Conservation (phyloP, 2,797 vertebrate genomes). For the Ataeniobius toweri region DNA sequence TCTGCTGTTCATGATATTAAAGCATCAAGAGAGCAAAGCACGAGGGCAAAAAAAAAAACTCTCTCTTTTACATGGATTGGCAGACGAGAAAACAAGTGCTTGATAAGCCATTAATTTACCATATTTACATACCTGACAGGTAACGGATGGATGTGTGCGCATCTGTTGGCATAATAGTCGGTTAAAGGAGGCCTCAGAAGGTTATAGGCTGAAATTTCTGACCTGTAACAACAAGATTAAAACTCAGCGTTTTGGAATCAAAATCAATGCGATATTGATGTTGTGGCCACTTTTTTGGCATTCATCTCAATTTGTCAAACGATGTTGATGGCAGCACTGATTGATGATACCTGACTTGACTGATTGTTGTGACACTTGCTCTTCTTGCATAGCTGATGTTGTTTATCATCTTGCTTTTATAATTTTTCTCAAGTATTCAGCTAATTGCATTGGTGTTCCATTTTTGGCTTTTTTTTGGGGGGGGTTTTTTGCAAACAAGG, state of each 20-base stretch:
- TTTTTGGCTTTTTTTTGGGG: neutral
- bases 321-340: conserved; percentile 46
- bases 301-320: conserved; percentile 58
- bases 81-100: conserved; percentile 15
- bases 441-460: conserved; percentile 45
- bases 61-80: conserved; percentile 11
- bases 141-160: conserved; percentile 40
- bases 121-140: conserved; percentile 41
- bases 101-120: conserved; percentile 35
- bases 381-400: conserved; percentile 18
- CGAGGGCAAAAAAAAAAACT: conserved; percentile 3
- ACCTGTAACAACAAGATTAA: conserved; percentile 32
- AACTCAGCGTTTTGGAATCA: conserved; percentile 37
- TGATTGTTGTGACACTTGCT: conserved; percentile 49
- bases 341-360: conserved; percentile 54
- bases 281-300: conserved; percentile 33
- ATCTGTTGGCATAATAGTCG: conserved; percentile 22
- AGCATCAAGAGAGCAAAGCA: conserved; percentile 34
- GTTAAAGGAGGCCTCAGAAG: conserved; percentile 23
- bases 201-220: conserved; percentile 42
- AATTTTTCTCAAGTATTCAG: neutral
- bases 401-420: neutral
- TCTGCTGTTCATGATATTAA: conserved; percentile 56
- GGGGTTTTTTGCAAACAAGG: conserved; percentile 30
- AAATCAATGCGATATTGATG: conserved; percentile 54